Evolutionary conservation across 2,888 invertebrate species (phyloP).

Genomic region (Trachelus tabidus): DNA sequence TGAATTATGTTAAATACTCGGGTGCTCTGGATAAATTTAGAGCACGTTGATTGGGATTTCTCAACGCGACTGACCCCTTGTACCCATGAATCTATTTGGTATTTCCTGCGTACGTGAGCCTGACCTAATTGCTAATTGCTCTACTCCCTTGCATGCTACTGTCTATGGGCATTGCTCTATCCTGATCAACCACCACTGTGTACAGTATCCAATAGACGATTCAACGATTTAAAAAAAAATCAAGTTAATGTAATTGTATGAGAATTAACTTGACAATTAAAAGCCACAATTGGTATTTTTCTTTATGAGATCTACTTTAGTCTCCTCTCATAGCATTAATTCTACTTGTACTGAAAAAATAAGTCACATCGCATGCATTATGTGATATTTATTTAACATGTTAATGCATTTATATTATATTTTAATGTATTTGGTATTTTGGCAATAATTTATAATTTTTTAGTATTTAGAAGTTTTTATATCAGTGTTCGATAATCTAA

Average conservation of each 20-base stretch:
- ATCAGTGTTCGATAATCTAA: too few relatives aligned
- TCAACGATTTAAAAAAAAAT: not conserved
- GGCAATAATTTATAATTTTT: too few relatives aligned
- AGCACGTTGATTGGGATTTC: not conserved
- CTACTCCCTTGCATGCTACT: not conserved
- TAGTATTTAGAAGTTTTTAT: too few relatives aligned
- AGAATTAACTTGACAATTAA: not conserved
- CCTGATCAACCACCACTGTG: not conserved
- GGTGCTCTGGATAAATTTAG: not conserved
- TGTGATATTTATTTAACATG: not conserved
- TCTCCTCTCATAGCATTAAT: not conserved
- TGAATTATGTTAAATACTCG: not conserved
- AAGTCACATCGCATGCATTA: not conserved
- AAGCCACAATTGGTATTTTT: not conserved
- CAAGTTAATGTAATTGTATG: not conserved
- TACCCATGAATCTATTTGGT: not conserved
- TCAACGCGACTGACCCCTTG: not conserved
- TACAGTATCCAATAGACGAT: not conserved
- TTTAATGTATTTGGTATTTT: not conserved
- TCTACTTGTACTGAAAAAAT: not conserved
- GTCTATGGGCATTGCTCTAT: not conserved
- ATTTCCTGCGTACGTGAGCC: not conserved
- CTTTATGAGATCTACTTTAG: not conserved
- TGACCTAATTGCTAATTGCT: not conserved
- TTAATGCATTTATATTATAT: not conserved